Base-by-base conservation (phyloP, 1,140 invertebrate genomes). In the Pseudomyrmex cubaensis region DNA sequence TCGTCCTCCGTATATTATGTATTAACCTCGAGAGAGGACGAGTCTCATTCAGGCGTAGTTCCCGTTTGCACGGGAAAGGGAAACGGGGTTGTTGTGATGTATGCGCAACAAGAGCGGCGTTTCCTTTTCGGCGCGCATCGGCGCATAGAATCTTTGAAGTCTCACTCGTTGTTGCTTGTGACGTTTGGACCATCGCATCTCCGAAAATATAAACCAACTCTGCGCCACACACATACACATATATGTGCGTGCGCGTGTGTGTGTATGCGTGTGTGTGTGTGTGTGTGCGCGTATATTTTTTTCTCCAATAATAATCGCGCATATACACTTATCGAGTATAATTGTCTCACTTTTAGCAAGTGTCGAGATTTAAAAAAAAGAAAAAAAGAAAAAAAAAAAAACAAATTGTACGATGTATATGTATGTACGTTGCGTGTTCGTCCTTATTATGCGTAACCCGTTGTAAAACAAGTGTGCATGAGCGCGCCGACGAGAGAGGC, bases 391-490 rank as follows among this genome's bases (percentile, higher is more conserved):
- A 25, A 3, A 25, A 25, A 25, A 22, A 22, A 22, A 22, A 0
- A 22, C 0, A 25, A 75, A 70, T 84, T 54, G n/a, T 76, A 72
- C 67, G 35, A 78, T 83, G 73, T 83, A 85, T 82, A 70, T 76
- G 59, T 66, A 76, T 76, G 76, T 82, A 66, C 54, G 70, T 75
- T 80, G 66, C 76, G 64, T 80, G 66, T 61, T 70, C 76, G 66
- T 80, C 64, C 70, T 63, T 75, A 63, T 46, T 76, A 80, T 80
- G 22, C 66, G 66, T 80, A 80, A 54, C 44, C 35, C 5, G 35
- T 35, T 35, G 35, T 35, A 35, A 35, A 35, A 35, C 35, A 35
- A 35, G 76, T 70, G 70, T 84, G 57, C 72, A 62, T 77, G 72
- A 83, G 72, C 75, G 70, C 20, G 56, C 54, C 59, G 80, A 74